Conservation (phyloP, 2,797 vertebrate genomes). For the Brachyalestes nurse region DNA sequence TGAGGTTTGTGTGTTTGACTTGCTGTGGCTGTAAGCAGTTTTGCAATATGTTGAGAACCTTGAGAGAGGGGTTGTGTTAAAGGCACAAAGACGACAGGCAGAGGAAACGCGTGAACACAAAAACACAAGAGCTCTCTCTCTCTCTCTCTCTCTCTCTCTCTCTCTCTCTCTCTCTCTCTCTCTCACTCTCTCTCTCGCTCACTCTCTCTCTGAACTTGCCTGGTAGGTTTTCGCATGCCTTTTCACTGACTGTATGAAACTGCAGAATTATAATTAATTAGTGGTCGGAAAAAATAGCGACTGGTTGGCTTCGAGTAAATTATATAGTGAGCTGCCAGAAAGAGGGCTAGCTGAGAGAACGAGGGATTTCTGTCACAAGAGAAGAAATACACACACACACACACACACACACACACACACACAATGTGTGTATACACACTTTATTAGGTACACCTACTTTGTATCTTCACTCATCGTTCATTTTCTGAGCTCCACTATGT, state of each 20-base stretch:
- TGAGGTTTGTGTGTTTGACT: slow-evolving; percentile 42
- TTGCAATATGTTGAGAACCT: slow-evolving; percentile 51
- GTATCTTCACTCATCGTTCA: too few species aligned
- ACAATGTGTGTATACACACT: not conserved
- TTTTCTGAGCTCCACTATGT: too few species aligned
- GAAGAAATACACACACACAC: slow-evolving; percentile 34
- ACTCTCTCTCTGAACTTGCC: slow-evolving; percentile 59
- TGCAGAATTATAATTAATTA: slow-evolving; percentile 84
- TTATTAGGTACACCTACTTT: not conserved
- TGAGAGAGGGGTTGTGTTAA: slow-evolving; percentile 53
- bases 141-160: slow-evolving; percentile 43
- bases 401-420: too few species aligned
- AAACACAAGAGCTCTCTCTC: slow-evolving; percentile 54
- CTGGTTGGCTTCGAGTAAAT: slow-evolving; percentile 82
- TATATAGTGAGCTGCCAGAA: slow-evolving; percentile 80
- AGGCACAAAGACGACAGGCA: slow-evolving; percentile 53
- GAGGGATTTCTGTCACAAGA: slow-evolving; percentile 72
- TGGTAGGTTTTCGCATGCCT: slow-evolving; percentile 77
- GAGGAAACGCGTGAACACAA: slow-evolving; percentile 59
- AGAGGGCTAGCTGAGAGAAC: slow-evolving; percentile 70
- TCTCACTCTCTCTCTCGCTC: too few species aligned
- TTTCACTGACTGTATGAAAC: slow-evolving; percentile 82
- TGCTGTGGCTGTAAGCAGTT: slow-evolving; percentile 46
- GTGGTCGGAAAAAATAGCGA: slow-evolving; percentile 86
- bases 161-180: slow-evolving; percentile 38